Evolutionary conservation across 2,888 invertebrate species (phyloP), one percentile per base, ranked within the genome.

Genomic region (Dendrolimus houi): DNA sequence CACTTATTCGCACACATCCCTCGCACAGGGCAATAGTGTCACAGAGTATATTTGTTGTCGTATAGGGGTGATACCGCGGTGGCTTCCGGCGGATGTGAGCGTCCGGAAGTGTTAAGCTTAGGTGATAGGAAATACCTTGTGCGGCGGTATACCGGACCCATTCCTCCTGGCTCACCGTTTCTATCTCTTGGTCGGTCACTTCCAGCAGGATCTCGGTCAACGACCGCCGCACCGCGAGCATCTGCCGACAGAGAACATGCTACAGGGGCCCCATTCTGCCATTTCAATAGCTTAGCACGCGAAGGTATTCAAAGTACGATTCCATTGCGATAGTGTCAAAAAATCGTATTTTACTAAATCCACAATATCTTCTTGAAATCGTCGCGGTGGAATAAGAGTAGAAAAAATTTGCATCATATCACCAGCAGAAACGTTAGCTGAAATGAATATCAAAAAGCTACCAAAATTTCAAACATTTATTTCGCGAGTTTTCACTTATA

Each of bases 121-220:
- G 79, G 79, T 79, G 76, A 78, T 79, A 79, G 82, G 86, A 87
- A 92, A 93, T 96, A 96, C 96, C 96, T 96, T 96, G 96, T 88
- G 93, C 92, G 77, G 94, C 93, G 91, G 94, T 95, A 92, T 93
- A 94, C 88, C 95, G 94, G 89, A 93, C 94, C 87, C 95, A 92
- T 81, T 97, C 96, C 91, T 98, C 97, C 85, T 94, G 93, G 85
- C 96, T 96, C 77, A 98, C 94, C 75, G 92, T 92, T 75, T 93
- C 92, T 79, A 99, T 96, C 92, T 98, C 97, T 83, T 95, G 94
- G 83, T 96, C 96, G 40, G 99, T 99, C 72, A 98, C 98, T 83
- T 97, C 97, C 71, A 99, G 92, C 62, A 99, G 93, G 74, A 99
- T 95, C 91, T 98, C 98, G 42, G 99, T 99, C 87, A 99, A 92